These are phyloP conservation scores for Ectemnius cavifrons DNA, from an alignment of 2,888 invertebrate genomes.

Conservation along the genomic window DNA sequence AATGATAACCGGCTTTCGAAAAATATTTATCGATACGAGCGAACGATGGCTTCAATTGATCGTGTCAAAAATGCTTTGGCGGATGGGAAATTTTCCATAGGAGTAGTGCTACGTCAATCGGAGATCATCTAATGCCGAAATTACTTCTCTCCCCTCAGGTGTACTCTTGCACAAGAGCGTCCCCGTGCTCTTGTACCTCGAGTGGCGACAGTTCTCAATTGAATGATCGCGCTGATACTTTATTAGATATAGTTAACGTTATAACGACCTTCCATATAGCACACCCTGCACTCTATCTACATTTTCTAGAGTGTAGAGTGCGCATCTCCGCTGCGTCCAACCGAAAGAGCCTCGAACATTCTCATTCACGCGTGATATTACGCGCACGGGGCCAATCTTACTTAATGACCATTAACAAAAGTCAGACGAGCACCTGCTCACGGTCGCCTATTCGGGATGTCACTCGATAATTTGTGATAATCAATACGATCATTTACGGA, in stretches of 20 bases:
- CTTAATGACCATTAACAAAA: no score
- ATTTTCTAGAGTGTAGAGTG: conserved; percentile 22
- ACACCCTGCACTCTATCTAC: conserved; percentile 17
- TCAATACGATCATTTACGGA: no score
- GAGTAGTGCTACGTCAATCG: neutral
- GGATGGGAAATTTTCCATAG: neutral
- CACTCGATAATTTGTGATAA: no score
- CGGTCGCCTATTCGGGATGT: no score
- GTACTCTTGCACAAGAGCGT: conserved; percentile 27
- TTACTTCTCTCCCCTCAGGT: conserved; percentile 31
- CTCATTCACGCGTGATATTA: no score
- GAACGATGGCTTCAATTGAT: no score
- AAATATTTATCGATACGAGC: neutral
- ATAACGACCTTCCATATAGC: conserved; percentile 32
- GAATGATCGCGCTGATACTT: conserved; percentile 54
- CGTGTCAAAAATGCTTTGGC: no score
- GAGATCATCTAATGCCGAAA: conserved; percentile 6
- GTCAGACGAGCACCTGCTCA: no score
- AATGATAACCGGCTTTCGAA: neutral
- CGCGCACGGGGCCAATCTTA: no score
- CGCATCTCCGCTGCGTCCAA: neutral
- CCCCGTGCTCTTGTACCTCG: conserved; percentile 46
- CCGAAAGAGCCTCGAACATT: neutral
- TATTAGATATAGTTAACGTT: conserved; percentile 42
- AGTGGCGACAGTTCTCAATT: conserved; percentile 51